phyloP scores from a whole-genome alignment of 2,888 invertebrate genomes.

The Eremobia ochroleuca region DNA sequence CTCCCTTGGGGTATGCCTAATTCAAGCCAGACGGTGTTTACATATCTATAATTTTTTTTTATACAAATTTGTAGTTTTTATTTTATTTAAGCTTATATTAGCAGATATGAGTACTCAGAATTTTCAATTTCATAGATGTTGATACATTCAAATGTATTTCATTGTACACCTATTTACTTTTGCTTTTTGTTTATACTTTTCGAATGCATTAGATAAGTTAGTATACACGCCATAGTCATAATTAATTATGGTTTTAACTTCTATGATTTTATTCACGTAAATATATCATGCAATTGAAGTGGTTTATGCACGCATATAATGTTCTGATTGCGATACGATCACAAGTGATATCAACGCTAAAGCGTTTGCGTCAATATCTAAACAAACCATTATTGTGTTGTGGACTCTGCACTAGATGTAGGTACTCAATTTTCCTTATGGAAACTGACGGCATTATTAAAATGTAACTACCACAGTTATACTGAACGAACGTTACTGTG shows the following conservation, averaged over 20 bases:
- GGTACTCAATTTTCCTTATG: constrained; percentile 38
- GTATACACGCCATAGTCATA: neutral
- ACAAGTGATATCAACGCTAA: constrained; percentile 36
- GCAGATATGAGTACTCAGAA: neutral
- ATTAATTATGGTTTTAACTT: constrained; percentile 14
- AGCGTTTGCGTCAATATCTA: constrained; percentile 26
- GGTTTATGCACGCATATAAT: constrained; percentile 41
- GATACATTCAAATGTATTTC: neutral
- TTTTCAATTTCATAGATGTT: neutral
- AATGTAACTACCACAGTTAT: constrained; percentile 7
- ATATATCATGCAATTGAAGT: constrained; percentile 8
- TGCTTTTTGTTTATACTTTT: neutral
- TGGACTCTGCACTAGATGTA: constrained; percentile 41
- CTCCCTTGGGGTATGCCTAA: constrained; percentile 5
- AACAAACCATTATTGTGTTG: constrained; percentile 44
- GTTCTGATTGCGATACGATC: constrained; percentile 38
- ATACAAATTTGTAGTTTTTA: neutral
- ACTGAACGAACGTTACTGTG: constrained; percentile 41
- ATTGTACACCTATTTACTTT: neutral
- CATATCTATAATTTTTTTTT: neutral
- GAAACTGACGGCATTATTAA: constrained; percentile 30
- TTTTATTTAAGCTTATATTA: neutral
- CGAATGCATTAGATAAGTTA: neutral
- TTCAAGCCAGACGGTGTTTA: neutral
- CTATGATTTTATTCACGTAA: constrained; percentile 13